Percentiles rank a stretch among this genome's conserved stretches.
These are phyloP conservation scores for Salvator merianae DNA, from an alignment of 2,113 vertebrate species.

Conservation along the genomic window DNA sequence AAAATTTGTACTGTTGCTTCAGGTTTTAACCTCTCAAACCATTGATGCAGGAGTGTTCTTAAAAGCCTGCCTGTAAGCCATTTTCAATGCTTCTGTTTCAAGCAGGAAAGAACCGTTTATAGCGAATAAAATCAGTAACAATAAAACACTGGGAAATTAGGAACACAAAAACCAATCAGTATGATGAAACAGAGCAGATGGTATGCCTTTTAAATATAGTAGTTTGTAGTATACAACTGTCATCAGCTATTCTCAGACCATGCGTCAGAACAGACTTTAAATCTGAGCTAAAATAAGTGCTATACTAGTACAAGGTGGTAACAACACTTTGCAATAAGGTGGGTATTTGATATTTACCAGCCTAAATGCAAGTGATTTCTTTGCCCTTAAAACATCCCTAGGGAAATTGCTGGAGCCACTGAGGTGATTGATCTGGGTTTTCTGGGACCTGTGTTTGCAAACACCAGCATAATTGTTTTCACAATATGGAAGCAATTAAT, in stretches of 20 bases:
- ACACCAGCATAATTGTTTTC: constrained; percentile 27
- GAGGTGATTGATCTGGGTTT: constrained; percentile 17
- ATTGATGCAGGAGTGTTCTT: not conserved
- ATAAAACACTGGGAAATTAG: not conserved
- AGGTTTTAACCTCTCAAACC: not conserved
- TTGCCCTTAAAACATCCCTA: not conserved
- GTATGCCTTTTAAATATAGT: not conserved
- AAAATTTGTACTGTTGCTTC: not conserved
- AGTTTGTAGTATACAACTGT: not conserved
- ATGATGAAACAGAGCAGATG: not conserved
- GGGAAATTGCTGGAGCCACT: not conserved
- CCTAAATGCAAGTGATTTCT: not conserved
- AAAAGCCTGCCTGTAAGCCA: not conserved
- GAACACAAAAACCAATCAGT: not conserved
- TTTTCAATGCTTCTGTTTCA: not conserved
- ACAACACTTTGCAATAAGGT: not conserved
- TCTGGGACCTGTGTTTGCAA: constrained; percentile 15
- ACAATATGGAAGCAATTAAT: constrained; percentile 40
- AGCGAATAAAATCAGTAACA: not conserved
- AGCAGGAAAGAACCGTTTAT: not conserved
- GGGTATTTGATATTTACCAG: not conserved
- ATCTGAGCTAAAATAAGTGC: not conserved
- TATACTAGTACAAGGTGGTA: not conserved
- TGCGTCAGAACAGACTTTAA: not conserved
- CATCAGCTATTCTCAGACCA: not conserved